Percentiles rank a stretch among this genome's conserved stretches.
These are phyloP conservation scores for Calliopsis andreniformis DNA, from an alignment of 1,140 invertebrate species.

Conservation along the genomic window DNA sequence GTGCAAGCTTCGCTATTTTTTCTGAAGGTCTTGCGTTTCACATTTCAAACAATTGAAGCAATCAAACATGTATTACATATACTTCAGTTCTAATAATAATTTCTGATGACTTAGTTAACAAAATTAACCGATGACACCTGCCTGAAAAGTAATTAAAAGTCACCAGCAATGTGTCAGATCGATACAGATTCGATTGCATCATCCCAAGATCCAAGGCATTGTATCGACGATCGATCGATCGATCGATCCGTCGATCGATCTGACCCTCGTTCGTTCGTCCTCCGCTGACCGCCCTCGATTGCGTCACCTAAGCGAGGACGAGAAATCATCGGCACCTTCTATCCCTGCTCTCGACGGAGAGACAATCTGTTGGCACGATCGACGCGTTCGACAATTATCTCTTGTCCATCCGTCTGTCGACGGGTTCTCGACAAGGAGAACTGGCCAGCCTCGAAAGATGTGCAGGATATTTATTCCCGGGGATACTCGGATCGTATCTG, in stretches of 20 bases:
- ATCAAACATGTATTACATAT: too few species aligned
- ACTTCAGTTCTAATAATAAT: too few species aligned
- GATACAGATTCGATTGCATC: constrained; percentile 53
- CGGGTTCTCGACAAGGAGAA: constrained; percentile 43
- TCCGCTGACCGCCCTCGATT: constrained; percentile 25
- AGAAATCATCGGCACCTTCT: constrained; percentile 52
- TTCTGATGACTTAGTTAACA: too few species aligned
- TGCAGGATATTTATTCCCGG: constrained; percentile 45
- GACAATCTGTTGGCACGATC: constrained; percentile 54
- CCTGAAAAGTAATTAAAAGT: constrained; percentile 49
- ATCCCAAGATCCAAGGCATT: constrained; percentile 38
- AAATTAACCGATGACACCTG: constrained; percentile 16
- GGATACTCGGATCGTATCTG: constrained; percentile 38
- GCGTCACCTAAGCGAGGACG: constrained; percentile 48
- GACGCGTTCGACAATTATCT: constrained; percentile 50
- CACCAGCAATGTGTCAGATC: constrained; percentile 21
- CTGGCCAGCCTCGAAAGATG: constrained; percentile 36
- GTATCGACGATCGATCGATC: constrained; percentile 56
- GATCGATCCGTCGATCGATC: constrained; percentile 63
- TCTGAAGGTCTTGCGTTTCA: too few species aligned
- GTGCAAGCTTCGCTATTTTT: neutral
- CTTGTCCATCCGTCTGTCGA: constrained; percentile 49
- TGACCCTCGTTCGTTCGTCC: constrained; percentile 34
- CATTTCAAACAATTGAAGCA: too few species aligned
- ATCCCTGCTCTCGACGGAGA: constrained; percentile 11